Percentiles rank a stretch among this genome's conserved stretches.
Evolutionary conservation across 2,113 vertebrate genomes (phyloP).

Genomic region (Gavialis gangeticus): DNA sequence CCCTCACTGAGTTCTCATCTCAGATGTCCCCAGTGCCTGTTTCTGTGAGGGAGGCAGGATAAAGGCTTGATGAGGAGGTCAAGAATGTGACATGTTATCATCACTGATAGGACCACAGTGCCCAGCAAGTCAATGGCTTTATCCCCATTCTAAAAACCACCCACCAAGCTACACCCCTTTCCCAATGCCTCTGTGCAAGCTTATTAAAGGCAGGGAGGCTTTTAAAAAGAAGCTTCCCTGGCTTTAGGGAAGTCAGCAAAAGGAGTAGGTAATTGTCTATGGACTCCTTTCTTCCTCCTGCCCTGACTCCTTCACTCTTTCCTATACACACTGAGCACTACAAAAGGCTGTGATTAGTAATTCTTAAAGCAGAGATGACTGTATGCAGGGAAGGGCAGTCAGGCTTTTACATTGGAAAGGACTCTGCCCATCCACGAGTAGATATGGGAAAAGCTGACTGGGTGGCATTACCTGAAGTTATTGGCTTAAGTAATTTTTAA

Average conservation of each 20-base stretch:
- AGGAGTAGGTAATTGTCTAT: neutral
- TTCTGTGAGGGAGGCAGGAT: neutral
- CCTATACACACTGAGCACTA: neutral
- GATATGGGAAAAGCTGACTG: neutral
- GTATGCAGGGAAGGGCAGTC: accelerated
- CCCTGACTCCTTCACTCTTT: neutral
- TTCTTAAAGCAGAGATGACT: neutral
- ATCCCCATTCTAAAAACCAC: neutral
- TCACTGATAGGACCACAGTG: neutral
- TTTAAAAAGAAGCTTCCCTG: neutral
- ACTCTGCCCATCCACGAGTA: neutral
- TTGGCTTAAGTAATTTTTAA: neutral
- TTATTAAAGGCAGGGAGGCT: neutral
- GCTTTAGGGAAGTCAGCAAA: neutral
- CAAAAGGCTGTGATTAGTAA: neutral
- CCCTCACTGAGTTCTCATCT: neutral
- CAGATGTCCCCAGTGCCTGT: neutral
- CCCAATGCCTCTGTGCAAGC: neutral
- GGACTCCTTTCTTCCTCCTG: neutral
- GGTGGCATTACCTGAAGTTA: neutral
- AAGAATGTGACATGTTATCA: neutral
- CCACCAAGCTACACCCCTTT: accelerated
- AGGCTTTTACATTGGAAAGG: neutral
- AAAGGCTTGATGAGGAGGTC: neutral
- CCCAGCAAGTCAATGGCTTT: neutral